Percentiles rank a stretch among this genome's conserved stretches.
Evolutionary conservation across 1,140 invertebrate genomes (phyloP).

Genomic region (Caligus rogercresseyi): DNA sequence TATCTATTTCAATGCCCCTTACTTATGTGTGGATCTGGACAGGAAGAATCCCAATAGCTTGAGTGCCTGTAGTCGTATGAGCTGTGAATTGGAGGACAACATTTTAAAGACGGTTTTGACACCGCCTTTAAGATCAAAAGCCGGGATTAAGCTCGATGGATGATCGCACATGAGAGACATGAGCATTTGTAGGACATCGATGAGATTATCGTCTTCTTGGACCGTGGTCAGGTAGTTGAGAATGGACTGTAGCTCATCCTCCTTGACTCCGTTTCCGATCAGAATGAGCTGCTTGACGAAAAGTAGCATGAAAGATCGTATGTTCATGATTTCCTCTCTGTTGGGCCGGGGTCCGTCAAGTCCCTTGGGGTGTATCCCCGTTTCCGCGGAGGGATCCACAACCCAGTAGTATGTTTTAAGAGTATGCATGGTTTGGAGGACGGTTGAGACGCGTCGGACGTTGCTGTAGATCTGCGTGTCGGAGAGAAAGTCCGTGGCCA

Average conservation of each 20-base stretch:
- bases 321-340: constrained; percentile 79
- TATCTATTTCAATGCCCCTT: not conserved
- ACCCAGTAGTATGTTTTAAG: constrained; percentile 99
- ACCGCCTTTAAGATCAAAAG: constrained; percentile 92
- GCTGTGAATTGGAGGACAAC: constrained; percentile 77
- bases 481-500: constrained; percentile 91
- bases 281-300: constrained; percentile 92
- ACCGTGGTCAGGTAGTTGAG: constrained; percentile 94
- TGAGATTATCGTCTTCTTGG: constrained; percentile 96
- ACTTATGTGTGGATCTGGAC: constrained; percentile 40
- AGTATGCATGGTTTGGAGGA: constrained; percentile 92
- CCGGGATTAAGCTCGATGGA: constrained; percentile 93
- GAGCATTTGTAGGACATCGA: constrained; percentile 90
- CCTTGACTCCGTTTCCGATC: constrained; percentile 89
- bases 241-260: constrained; percentile 94
- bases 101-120: constrained; percentile 92
- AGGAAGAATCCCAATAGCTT: constrained; percentile 61
- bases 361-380: constrained; percentile 83
- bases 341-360: constrained; percentile 71
- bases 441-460: constrained; percentile 85
- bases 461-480: constrained; percentile 95
- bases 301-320: constrained; percentile 80
- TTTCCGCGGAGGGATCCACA: constrained; percentile 78
- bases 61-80: constrained; percentile 81
- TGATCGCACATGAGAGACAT: constrained; percentile 94